Base-by-base conservation (phyloP, 2,113 vertebrate species). In the Camelus dromedarius region DNA sequence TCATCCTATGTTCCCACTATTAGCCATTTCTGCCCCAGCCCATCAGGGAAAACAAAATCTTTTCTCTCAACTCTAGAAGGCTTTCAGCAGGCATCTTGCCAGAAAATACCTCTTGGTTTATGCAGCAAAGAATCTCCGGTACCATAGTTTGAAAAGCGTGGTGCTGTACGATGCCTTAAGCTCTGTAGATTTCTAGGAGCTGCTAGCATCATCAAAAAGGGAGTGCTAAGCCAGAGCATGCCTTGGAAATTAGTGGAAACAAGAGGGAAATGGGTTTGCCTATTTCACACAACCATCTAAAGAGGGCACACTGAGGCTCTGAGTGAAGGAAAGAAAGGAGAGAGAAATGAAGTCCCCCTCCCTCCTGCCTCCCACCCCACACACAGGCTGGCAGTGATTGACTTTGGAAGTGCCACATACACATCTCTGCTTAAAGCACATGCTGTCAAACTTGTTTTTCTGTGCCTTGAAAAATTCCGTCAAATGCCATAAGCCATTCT, bases 401-500 rank as follows among this genome's bases (percentile, higher is more conserved):
- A 92, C 72, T 95, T 94, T 75, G 83, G n/a, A 95, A 95, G 91
- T 73, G 67, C 48, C 91, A 46, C 66, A 95, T 66, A 81, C 6
- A 7, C 75, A 67, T 96, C 95, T 96, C 91, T 70, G 80, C 85
- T 81, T 86, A 67, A 93, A 97, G 93, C 75, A 92, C 58, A 46
- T 5, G 73, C 92, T 92, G 98, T 97, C 97, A 97, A 95, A 93
- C 66, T 95, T 69, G 90, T 94, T 98, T 98, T 97, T 95, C 91
- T 48, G 42, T 0, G 50, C 76, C 69, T 69, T 91, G 93, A 70
- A 98, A 96, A 97, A 96, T 88, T 92, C 94, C 89, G 85, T 97
- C 96, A 97, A 92, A 62, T 80, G 84, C 76, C 84, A 54, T 76
- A 93, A 89, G 97, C 89, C 86, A 81, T 91, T 79, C 95, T 92